Conservation (phyloP, 2,113 vertebrate genomes). For the Ceyx cyanopectus region DNA sequence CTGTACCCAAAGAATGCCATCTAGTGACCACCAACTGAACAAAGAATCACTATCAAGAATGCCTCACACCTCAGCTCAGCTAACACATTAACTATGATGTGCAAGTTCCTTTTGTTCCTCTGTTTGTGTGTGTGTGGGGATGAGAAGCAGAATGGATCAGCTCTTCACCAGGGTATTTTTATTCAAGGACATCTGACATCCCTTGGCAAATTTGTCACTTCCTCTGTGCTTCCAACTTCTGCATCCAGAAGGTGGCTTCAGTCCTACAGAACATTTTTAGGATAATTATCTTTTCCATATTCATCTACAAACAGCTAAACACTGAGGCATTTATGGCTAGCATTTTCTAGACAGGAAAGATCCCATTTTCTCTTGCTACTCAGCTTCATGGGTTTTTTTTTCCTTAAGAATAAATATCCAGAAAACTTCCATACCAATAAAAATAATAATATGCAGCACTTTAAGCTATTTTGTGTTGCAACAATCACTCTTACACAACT, state of each 20-base stretch:
- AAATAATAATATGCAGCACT: background rate
- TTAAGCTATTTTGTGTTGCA: background rate
- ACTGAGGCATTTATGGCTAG: background rate
- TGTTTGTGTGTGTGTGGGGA: fast-evolving
- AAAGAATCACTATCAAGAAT: background rate
- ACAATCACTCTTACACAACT: background rate
- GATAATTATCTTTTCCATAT: background rate
- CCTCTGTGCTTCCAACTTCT: background rate
- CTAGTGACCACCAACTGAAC: conserved; percentile 55
- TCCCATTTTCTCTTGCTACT: background rate
- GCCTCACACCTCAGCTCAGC: background rate
- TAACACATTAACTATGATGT: fast-evolving
- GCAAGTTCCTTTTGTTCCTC: background rate
- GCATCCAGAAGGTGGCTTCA: background rate
- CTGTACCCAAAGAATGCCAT: conserved; percentile 65
- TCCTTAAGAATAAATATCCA: background rate
- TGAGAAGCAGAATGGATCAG: background rate
- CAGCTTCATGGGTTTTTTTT: background rate
- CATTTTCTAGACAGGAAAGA: background rate
- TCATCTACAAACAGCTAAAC: background rate
- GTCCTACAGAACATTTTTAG: background rate
- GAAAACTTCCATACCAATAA: background rate
- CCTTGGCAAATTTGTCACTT: background rate
- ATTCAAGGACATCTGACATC: background rate
- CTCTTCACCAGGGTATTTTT: background rate